Percentiles rank a stretch among this genome's conserved stretches.
phyloP scores from a whole-genome alignment of 2,113 vertebrate species.

The Semnornis frantzii region DNA sequence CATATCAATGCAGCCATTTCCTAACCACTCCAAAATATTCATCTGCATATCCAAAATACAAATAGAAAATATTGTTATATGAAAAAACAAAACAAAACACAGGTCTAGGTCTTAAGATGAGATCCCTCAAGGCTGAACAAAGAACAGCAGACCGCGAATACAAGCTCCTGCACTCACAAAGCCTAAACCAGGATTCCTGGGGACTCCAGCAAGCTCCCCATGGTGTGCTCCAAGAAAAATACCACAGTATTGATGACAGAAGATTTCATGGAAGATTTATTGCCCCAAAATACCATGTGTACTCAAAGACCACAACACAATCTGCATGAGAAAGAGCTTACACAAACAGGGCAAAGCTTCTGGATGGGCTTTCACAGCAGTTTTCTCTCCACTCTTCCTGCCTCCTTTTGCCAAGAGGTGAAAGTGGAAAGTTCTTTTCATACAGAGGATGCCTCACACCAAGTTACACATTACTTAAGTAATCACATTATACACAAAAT shows the following conservation, averaged over 20 bases:
- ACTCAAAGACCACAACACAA: background rate
- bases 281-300: background rate
- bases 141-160: background rate
- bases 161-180: background rate
- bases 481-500: background rate
- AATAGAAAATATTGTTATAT: accelerated
- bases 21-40: background rate
- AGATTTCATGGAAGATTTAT: background rate
- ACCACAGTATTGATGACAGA: background rate
- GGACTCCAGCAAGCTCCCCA: accelerated
- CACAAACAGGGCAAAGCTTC: constrained; percentile 1
- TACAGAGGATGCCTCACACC: background rate
- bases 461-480: background rate
- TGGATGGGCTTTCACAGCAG: background rate
- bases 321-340: background rate
- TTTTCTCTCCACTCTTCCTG: background rate
- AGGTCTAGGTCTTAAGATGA: background rate
- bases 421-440: constrained; percentile 24
- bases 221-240: background rate
- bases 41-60: background rate
- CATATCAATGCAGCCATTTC: background rate
- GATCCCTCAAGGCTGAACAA: background rate
- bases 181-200: background rate
- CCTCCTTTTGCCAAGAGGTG: background rate
- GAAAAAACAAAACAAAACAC: background rate